Percentiles rank a stretch among this genome's conserved stretches.
These are phyloP conservation scores for Saguinus midas DNA, from an alignment of 2,113 vertebrate genomes.

Conservation along the genomic window DNA sequence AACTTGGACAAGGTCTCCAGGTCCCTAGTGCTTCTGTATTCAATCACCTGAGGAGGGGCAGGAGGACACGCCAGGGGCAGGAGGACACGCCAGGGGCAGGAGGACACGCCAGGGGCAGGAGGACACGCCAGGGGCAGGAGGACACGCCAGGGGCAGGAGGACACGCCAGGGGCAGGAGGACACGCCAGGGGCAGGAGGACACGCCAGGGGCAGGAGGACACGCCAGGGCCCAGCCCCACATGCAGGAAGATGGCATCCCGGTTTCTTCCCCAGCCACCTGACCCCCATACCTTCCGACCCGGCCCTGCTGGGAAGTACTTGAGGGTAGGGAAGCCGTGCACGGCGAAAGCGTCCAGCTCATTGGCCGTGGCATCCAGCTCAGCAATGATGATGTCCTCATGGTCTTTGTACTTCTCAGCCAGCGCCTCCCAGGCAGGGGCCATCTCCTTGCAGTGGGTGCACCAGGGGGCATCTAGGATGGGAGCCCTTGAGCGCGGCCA, in stretches of 20 bases:
- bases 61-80: fast-evolving
- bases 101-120: fast-evolving
- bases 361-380: slow-evolving; percentile 93
- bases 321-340: slow-evolving; percentile 89
- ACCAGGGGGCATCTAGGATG: slow-evolving; percentile 93
- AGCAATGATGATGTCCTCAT: slow-evolving; percentile 89
- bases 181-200: too few species aligned
- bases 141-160: fast-evolving
- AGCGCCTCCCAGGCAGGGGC: slow-evolving; percentile 91
- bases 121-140: fast-evolving
- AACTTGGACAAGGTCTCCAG: slow-evolving; percentile 93
- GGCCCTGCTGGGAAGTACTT: slow-evolving; percentile 91
- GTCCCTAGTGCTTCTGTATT: slow-evolving; percentile 86
- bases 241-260: too few species aligned
- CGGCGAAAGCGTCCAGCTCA: slow-evolving; percentile 86
- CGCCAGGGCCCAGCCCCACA: not conserved
- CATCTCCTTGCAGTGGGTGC: slow-evolving; percentile 92
- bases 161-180: fast-evolving
- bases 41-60: slow-evolving; percentile 81
- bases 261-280: not conserved
- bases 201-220: too few species aligned
- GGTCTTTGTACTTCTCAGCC: slow-evolving; percentile 90
- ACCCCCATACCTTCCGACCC: slow-evolving; percentile 84
- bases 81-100: fast-evolving
- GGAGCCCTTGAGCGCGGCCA: fast-evolving